Evolutionary conservation across 2,797 vertebrate species (phyloP).

Genomic region (Chanos chanos): DNA sequence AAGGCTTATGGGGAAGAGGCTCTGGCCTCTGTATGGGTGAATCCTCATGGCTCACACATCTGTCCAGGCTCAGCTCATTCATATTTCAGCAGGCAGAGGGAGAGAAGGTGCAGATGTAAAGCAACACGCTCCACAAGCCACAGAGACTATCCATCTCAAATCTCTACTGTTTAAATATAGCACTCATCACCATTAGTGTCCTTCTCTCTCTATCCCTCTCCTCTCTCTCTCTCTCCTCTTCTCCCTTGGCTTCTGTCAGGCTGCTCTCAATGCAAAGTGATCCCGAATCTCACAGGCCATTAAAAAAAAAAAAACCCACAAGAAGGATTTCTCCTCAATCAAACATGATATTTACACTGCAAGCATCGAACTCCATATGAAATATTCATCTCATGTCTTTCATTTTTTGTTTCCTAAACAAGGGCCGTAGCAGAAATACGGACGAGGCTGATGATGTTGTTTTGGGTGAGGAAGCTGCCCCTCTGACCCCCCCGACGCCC

Average conservation of each 20-base stretch:
- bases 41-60: background rate
- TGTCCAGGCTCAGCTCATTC: conserved; percentile 8
- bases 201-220: background rate
- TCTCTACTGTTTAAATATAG: conserved; percentile 50
- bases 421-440: background rate
- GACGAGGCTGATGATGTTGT: background rate
- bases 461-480: background rate
- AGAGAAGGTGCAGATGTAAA: conserved; percentile 19
- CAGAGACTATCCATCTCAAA: conserved; percentile 40
- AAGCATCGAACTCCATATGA: conserved; percentile 1
- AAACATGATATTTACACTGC: background rate
- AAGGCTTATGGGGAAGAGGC: too few species aligned
- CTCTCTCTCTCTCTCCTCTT: background rate
- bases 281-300: background rate
- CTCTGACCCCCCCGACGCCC: background rate
- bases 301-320: background rate
- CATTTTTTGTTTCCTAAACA: conserved; percentile 10
- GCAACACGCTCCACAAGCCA: conserved; percentile 2
- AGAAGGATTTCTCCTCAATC: background rate
- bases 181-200: conserved; percentile 24
- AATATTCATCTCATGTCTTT: too few species aligned
- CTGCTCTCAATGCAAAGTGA: conserved; percentile 13
- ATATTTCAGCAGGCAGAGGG: conserved; percentile 25
- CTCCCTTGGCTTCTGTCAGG: too few species aligned
- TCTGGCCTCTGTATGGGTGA: background rate